Percentiles rank a stretch among this genome's conserved stretches.
Evolutionary conservation across 1,140 invertebrate species (phyloP).

Genomic region (Nautilus pompilius): DNA sequence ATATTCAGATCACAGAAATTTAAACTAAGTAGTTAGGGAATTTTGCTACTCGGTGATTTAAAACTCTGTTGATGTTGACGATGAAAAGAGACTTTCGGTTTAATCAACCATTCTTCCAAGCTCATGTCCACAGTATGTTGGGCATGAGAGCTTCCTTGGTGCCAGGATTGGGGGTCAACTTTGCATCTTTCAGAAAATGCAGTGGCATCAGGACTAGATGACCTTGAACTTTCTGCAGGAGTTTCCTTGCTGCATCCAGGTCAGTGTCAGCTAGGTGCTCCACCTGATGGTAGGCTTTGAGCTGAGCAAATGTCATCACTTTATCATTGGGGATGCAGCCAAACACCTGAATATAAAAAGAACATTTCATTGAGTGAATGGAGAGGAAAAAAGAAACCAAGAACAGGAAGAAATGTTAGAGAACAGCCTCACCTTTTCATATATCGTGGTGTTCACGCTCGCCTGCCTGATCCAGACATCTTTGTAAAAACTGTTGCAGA

Average conservation of each 20-base stretch:
- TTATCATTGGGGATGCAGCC: slow-evolving; percentile 79
- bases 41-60: too few species aligned
- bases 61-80: too few species aligned
- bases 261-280: slow-evolving; percentile 67
- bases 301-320: slow-evolving; percentile 69
- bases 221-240: slow-evolving; percentile 71
- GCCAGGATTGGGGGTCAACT: slow-evolving; percentile 71
- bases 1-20: too few species aligned
- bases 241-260: slow-evolving; percentile 66
- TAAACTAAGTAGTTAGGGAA: too few species aligned
- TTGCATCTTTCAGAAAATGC: slow-evolving; percentile 75
- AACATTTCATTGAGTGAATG: not conserved
- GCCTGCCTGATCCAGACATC: slow-evolving; percentile 77
- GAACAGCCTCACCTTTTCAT: slow-evolving; percentile 69
- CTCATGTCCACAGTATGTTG: slow-evolving; percentile 57
- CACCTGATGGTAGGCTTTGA: slow-evolving; percentile 71
- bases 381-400: not conserved
- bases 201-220: slow-evolving; percentile 82
- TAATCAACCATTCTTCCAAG: too few species aligned
- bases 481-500: slow-evolving; percentile 67
- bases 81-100: too few species aligned
- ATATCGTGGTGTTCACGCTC: slow-evolving; percentile 77
- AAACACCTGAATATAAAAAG: slow-evolving; percentile 63
- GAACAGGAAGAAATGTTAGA: not conserved
- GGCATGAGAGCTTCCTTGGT: slow-evolving; percentile 71